Evolutionary conservation across 2,113 vertebrate genomes (phyloP), one percentile per base, ranked within the genome.

Genomic region (Camelus bactrianus): DNA sequence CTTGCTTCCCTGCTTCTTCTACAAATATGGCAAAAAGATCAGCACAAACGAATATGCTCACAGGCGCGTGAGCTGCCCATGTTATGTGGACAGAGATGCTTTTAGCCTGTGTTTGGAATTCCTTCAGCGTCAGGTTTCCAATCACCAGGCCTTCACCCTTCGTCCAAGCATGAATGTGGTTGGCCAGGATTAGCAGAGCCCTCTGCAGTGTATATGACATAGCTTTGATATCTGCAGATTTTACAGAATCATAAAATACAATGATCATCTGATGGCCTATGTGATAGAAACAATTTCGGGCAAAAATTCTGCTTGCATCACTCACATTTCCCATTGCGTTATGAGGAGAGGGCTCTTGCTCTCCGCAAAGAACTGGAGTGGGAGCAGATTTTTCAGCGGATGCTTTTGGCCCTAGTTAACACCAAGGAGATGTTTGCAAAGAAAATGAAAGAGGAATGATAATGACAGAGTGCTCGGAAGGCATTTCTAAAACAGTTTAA

Each of bases 41-140:
- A 98, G 98, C 17, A 4, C 97, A 98, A 97, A 98, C 60, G 76
- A 97, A 98, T 93, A 94, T 95, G 96, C 96, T 93, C 73, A 50
- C 76, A 88, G 65, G 60, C 79, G 91, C 97, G 98, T 96, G 97
- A 96, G 95, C 96, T 42, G 89, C 94, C 96, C 77, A 75, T 80
- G 95, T 92, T 96, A 91, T 79, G 96, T 20, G 19, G 96, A 83
- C 94, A 97, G 98, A 97, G 97, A 95, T 65, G 98, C 98, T 98
- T 98, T 97, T 95, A 95, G 96, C 86, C 94, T 98, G 97, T 98
- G 98, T 98, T 98, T 98, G 97, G 98, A 98, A 99, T 99, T 99
- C 98, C 96, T 98, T 88, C 70, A 70, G 97, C 92, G 97, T 98
- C 98, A 96, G 97, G 98, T 99, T 98, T 98, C 98, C 94, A 97